These are phyloP conservation scores for Phylloscopus trochiloides DNA, from an alignment of 2,113 vertebrate genomes.

Conservation along the genomic window DNA sequence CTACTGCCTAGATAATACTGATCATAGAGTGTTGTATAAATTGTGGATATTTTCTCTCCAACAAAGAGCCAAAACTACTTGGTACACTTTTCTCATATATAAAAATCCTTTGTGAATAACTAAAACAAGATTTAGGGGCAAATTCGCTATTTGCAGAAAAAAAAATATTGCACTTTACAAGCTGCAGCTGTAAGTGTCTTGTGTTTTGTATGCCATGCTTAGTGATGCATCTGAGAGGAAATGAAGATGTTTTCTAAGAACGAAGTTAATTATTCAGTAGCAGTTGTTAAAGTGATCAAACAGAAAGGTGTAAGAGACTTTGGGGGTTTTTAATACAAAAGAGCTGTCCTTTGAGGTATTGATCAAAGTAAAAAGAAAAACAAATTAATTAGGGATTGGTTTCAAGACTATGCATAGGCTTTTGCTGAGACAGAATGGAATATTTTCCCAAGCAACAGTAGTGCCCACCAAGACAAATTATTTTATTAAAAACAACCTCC, in stretches of 20 bases:
- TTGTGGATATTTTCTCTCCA: neutral
- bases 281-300: constrained; percentile 1
- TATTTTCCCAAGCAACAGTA: neutral
- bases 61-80: neutral
- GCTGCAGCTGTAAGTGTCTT: neutral
- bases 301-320: neutral
- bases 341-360: neutral
- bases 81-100: neutral
- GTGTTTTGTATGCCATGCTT: neutral
- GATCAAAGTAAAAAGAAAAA: constrained; percentile 11
- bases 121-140: neutral
- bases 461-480: neutral
- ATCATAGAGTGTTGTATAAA: neutral
- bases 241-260: neutral
- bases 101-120: neutral
- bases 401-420: neutral
- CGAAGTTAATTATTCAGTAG: constrained; percentile 8
- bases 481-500: neutral
- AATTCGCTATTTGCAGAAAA: neutral
- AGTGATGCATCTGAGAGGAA: neutral
- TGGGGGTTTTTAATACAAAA: neutral
- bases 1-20: neutral
- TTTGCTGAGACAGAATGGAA: neutral
- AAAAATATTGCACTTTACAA: neutral
- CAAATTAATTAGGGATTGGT: neutral